Conservation (phyloP, 1,140 invertebrate genomes). For the Pseudomyrmex sp. region DNA sequence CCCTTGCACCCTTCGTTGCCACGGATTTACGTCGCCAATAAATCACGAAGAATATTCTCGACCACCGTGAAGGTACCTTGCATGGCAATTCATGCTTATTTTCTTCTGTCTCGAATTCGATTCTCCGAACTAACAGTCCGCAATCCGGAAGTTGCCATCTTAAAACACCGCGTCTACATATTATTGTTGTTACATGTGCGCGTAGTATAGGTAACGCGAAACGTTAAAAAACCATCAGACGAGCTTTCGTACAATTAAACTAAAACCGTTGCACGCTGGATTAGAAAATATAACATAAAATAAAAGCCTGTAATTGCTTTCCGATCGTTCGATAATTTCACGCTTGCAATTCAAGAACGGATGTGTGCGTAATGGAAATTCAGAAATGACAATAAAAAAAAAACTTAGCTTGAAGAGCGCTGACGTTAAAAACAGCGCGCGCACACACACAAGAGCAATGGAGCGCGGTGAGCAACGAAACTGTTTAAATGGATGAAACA, state of each 20-base stretch:
- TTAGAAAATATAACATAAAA: too few relatives aligned
- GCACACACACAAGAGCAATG: conserved; percentile 32
- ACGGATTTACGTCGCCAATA: conserved; percentile 58
- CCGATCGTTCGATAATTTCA: not conserved
- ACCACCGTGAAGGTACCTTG: conserved; percentile 48
- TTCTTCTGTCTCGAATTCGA: conserved; percentile 43
- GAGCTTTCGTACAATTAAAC: too few relatives aligned
- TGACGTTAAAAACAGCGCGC: conserved; percentile 42
- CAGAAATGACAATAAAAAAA: not conserved
- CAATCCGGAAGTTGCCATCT: conserved; percentile 28
- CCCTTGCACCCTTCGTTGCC: conserved; percentile 16
- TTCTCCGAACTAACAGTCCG: not conserved
- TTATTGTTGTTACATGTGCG: too few relatives aligned
- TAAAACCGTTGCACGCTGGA: too few relatives aligned
- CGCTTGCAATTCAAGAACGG: not conserved
- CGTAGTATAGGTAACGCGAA: not conserved
- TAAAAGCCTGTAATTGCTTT: not conserved
- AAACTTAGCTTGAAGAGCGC: not conserved
- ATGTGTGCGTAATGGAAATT: not conserved
- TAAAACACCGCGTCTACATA: conserved; percentile 1
- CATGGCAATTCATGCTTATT: conserved; percentile 51
- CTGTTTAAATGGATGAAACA: conserved; percentile 52
- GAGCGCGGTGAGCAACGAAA: conserved; percentile 36
- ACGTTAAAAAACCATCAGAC: not conserved
- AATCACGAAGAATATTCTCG: conserved; percentile 64